Conservation (phyloP, 2,888 invertebrate species). For the Tipula helvola region DNA sequence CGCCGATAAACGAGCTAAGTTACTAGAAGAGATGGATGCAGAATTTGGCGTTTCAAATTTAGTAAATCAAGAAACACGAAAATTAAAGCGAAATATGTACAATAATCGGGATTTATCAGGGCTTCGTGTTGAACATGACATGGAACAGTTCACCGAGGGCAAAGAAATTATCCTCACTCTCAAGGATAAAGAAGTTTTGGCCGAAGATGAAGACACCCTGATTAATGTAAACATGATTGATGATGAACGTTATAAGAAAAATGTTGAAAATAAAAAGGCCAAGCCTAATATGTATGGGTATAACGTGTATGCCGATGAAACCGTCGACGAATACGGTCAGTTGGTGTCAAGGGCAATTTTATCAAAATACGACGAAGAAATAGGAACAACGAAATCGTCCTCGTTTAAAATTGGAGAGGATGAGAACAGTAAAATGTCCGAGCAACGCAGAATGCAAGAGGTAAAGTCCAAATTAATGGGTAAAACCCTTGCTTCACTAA, state of each 20-base stretch:
- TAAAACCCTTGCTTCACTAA: constrained; percentile 62
- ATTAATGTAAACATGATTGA: constrained; percentile 85
- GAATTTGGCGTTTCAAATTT: constrained; percentile 83
- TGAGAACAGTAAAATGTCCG: constrained; percentile 41
- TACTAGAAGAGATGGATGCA: constrained; percentile 88
- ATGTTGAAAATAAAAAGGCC: constrained; percentile 69
- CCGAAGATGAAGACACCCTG: constrained; percentile 77
- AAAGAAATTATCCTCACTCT: constrained; percentile 79
- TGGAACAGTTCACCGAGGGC: constrained; percentile 60
- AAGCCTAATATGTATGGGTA: constrained; percentile 73
- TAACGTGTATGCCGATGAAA: constrained; percentile 62
- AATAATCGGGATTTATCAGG: constrained; percentile 61
- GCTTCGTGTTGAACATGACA: constrained; percentile 73
- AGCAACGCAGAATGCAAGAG: constrained; percentile 32
- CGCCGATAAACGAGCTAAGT: constrained; percentile 79
- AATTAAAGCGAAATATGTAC: constrained; percentile 48
- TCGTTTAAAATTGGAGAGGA: constrained; percentile 68
- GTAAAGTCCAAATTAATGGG: constrained; percentile 44
- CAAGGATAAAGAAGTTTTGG: constrained; percentile 82
- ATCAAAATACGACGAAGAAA: constrained; percentile 90
- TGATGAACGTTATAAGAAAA: constrained; percentile 73
- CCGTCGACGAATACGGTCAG: constrained; percentile 54
- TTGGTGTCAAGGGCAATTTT: constrained; percentile 56
- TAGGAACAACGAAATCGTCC: constrained; percentile 55
- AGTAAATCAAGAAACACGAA: constrained; percentile 62